phyloP scores from a whole-genome alignment of 2,113 vertebrate genomes.

The Ceyx margarethae region DNA sequence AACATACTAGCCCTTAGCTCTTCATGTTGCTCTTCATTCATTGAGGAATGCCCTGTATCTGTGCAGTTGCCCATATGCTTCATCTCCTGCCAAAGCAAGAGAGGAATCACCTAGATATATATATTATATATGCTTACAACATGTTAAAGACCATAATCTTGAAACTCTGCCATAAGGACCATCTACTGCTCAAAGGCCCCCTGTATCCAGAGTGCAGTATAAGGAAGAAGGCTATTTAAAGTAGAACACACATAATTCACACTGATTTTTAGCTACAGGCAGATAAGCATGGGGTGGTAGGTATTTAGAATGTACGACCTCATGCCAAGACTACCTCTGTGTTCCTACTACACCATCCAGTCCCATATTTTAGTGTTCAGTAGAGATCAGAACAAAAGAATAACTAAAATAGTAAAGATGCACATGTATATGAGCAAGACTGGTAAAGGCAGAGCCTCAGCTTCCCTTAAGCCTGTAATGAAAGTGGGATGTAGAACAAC shows the following conservation, averaged over 20 bases:
- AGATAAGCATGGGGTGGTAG: neutral
- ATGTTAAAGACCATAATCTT: neutral
- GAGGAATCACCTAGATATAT: neutral
- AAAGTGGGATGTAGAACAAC: neutral
- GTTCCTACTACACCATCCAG: neutral
- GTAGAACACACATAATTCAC: neutral
- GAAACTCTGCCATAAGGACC: neutral
- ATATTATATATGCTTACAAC: neutral
- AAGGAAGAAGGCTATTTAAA: neutral
- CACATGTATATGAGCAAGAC: neutral
- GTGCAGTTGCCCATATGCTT: neutral
- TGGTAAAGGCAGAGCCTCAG: neutral
- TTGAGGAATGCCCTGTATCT: neutral
- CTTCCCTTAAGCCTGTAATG: neutral
- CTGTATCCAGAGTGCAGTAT: neutral
- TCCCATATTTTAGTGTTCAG: neutral
- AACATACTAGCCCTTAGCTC: neutral
- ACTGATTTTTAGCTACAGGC: neutral
- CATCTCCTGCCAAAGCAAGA: neutral
- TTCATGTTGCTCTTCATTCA: neutral
- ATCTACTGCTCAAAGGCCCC: neutral
- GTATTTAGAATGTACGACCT: neutral
- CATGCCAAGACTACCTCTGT: neutral
- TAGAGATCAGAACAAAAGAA: neutral
- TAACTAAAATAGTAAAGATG: neutral